Percentiles rank a stretch among this genome's conserved stretches.
Evolutionary conservation across 2,888 invertebrate genomes (phyloP).

Genomic region (Calameuta filiformis): DNA sequence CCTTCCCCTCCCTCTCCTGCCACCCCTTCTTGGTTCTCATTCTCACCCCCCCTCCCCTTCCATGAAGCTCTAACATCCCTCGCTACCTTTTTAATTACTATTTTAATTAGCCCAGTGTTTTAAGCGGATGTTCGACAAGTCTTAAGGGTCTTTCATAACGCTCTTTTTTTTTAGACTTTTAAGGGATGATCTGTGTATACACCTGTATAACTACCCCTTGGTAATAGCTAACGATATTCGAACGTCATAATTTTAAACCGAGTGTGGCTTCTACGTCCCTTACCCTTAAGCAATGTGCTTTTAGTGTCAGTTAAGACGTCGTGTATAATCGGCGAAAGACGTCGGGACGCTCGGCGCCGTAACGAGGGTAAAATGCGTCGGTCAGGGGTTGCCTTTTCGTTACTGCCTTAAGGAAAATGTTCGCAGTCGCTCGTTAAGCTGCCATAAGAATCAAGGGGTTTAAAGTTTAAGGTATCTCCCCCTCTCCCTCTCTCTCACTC

Average conservation of each 20-base stretch:
- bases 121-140: too few species aligned
- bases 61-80: too few species aligned
- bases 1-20: background rate
- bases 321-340: background rate
- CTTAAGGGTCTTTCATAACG: too few species aligned
- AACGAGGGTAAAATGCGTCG: slow-evolving; percentile 46
- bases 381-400: slow-evolving; percentile 22
- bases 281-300: too few species aligned
- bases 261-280: too few species aligned
- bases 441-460: slow-evolving; percentile 46
- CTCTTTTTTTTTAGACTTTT: too few species aligned
- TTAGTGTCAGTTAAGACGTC: background rate
- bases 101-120: background rate
- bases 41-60: background rate
- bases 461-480: background rate
- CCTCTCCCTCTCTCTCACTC: too few species aligned
- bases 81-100: background rate
- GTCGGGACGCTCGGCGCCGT: slow-evolving; percentile 15
- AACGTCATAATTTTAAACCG: too few species aligned
- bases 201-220: too few species aligned
- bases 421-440: slow-evolving; percentile 50
- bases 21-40: background rate
- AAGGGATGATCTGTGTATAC: too few species aligned
- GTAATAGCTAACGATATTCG: too few species aligned
- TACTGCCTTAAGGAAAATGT: background rate